Percentiles rank a stretch among this genome's conserved stretches.
phyloP scores from a whole-genome alignment of 1,140 invertebrate genomes.

The Sarcophaga peregrina region DNA sequence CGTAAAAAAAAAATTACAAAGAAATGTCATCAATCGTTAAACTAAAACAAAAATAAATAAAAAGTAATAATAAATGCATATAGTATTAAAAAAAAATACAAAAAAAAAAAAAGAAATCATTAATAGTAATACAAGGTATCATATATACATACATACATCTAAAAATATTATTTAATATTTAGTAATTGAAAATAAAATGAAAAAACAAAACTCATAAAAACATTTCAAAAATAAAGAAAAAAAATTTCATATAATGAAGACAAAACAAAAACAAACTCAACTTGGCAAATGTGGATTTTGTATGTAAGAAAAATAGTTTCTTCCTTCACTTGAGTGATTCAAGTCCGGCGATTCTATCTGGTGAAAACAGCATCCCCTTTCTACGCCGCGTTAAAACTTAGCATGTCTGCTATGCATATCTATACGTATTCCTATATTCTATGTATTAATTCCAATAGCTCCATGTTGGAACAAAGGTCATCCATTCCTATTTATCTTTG shows the following conservation, averaged over 20 bases:
- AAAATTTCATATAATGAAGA: slow-evolving; percentile 40
- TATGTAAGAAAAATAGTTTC: not conserved
- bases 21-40: not conserved
- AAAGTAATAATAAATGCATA: not conserved
- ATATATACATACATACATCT: slow-evolving; percentile 8
- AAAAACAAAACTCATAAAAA: slow-evolving; percentile 27
- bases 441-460: too few species aligned
- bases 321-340: too few species aligned
- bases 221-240: slow-evolving; percentile 13
- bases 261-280: slow-evolving; percentile 22
- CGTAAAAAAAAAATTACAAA: not conserved
- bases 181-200: not conserved
- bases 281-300: not conserved
- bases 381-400: too few species aligned
- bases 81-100: slow-evolving; percentile 23
- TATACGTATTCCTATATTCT: too few species aligned
- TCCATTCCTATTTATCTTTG: too few species aligned
- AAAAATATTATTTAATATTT: slow-evolving; percentile 9
- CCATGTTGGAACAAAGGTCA: too few species aligned
- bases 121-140: slow-evolving; percentile 29
- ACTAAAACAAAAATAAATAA: not conserved
- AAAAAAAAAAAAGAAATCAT: not conserved
- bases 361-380: too few species aligned
- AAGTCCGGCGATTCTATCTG: too few species aligned
- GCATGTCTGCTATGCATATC: too few species aligned